Evolutionary conservation across 2,888 invertebrate genomes (phyloP).

Genomic region (Aphidoletes aphidimyza): DNA sequence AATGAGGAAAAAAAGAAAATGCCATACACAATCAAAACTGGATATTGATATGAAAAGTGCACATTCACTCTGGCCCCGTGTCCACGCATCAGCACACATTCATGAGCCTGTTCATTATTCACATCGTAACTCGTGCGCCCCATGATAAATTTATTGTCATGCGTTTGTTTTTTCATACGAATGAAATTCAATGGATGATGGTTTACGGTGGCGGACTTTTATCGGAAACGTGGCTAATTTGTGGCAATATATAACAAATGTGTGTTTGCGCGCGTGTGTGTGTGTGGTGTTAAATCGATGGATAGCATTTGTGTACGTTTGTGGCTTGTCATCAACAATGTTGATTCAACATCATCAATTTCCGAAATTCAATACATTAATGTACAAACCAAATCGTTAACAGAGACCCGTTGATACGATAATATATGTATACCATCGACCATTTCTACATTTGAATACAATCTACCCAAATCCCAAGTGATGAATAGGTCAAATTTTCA

Average conservation of each 20-base stretch:
- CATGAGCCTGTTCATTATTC: neutral
- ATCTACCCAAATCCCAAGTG: neutral
- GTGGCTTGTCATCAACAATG: conserved; percentile 15
- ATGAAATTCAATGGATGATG: conserved; percentile 10
- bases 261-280: too few relatives aligned
- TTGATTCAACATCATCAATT: conserved; percentile 47
- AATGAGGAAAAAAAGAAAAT: too few relatives aligned
- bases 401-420: neutral
- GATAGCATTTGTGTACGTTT: neutral
- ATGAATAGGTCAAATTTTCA: conserved; percentile 47
- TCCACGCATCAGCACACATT: neutral
- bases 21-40: too few relatives aligned
- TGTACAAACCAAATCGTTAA: neutral
- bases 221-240: neutral
- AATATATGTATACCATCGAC: neutral
- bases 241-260: neutral
- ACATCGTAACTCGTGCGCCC: too few relatives aligned
- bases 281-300: neutral
- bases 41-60: too few relatives aligned
- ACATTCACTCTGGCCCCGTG: too few relatives aligned
- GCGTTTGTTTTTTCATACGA: neutral
- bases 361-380: conserved; percentile 14
- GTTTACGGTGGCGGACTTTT: neutral
- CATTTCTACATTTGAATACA: neutral
- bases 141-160: conserved; percentile 22